phyloP scores from a whole-genome alignment of 2,113 vertebrate species.

The Sebastes schlegelii region DNA sequence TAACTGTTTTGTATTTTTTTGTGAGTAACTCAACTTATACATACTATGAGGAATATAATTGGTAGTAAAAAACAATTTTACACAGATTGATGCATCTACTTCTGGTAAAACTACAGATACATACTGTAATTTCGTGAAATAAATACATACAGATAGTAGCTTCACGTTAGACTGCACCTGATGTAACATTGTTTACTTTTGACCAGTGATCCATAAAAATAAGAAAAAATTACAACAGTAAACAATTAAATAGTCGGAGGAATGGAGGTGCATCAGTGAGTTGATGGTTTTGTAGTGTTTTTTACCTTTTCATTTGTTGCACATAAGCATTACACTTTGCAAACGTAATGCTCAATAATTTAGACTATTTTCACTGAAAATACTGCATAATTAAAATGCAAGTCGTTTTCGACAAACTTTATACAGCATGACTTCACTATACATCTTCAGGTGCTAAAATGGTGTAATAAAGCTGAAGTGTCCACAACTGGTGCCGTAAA shows the following conservation, averaged over 20 bases:
- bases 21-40: background rate
- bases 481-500: conserved; percentile 50
- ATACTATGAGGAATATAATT: too few relatives aligned
- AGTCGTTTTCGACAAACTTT: conserved; percentile 14
- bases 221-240: background rate
- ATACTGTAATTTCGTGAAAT: background rate
- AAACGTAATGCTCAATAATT: conserved; percentile 8
- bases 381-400: conserved; percentile 23
- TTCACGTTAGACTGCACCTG: background rate
- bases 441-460: conserved; percentile 50
- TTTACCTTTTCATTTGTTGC: background rate
- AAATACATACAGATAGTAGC: background rate
- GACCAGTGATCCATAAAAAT: background rate
- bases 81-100: too few relatives aligned
- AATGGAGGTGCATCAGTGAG: background rate
- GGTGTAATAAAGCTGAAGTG: conserved; percentile 44
- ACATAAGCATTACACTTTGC: background rate
- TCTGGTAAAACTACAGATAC: background rate
- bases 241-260: background rate
- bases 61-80: background rate
- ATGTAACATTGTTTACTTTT: background rate
- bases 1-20: background rate
- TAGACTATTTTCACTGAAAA: conserved; percentile 1
- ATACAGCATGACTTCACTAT: conserved; percentile 17
- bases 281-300: background rate